Conservation (phyloP, 2,888 invertebrate genomes). For the Napeogenes inachia region DNA sequence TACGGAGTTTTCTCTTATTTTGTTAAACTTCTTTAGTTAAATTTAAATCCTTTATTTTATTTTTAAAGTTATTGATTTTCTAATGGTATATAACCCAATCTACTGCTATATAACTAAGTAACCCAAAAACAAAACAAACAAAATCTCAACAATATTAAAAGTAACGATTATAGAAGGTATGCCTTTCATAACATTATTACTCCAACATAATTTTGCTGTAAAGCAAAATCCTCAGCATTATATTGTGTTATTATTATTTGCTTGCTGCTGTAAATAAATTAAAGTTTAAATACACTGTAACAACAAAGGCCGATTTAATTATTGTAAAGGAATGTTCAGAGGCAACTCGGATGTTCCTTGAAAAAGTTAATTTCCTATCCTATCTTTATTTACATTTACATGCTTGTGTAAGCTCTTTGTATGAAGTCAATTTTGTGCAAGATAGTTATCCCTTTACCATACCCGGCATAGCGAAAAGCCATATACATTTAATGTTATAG, state of each 20-base stretch:
- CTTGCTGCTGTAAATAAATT: not conserved
- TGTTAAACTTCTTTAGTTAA: too few species aligned
- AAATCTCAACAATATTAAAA: too few species aligned
- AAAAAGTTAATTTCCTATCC: not conserved
- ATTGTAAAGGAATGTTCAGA: not conserved
- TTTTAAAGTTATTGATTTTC: too few species aligned
- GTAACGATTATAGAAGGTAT: too few species aligned
- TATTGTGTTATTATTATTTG: not conserved
- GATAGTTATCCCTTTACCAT: not conserved
- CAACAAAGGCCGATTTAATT: conserved; percentile 2
- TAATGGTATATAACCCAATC: too few species aligned
- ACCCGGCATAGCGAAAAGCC: not conserved
- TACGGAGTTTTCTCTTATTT: too few species aligned
- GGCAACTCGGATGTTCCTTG: not conserved
- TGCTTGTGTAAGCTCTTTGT: not conserved
- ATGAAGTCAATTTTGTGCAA: conserved; percentile 2
- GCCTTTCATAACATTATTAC: too few species aligned
- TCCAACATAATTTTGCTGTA: not conserved
- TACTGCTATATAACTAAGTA: too few species aligned
- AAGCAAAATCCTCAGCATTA: not conserved
- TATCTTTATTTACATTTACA: conserved; percentile 4
- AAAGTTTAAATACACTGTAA: not conserved
- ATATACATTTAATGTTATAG: not conserved
- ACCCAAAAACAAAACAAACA: too few species aligned
- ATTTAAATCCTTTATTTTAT: too few species aligned